Conservation (phyloP, 2,113 vertebrate genomes). For the Alethe diademata region DNA sequence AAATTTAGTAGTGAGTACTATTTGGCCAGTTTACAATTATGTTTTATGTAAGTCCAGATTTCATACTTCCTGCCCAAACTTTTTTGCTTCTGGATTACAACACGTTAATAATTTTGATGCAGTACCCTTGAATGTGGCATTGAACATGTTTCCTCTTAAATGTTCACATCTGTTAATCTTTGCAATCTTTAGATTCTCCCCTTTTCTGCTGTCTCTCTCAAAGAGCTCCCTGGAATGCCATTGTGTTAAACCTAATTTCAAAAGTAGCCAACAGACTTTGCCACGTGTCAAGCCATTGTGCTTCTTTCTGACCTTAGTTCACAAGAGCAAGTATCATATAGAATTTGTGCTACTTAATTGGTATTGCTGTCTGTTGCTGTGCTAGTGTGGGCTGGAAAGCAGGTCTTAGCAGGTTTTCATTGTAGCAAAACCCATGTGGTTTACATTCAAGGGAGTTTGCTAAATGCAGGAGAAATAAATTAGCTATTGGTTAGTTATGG, state of each 20-base stretch:
- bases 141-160: not conserved
- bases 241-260: not conserved
- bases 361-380: not conserved
- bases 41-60: not conserved
- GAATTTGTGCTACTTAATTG: not conserved
- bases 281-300: fast-evolving
- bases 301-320: not conserved
- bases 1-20: not conserved
- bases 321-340: not conserved
- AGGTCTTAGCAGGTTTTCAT: not conserved
- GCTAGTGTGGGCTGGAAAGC: not conserved
- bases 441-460: not conserved
- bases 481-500: not conserved
- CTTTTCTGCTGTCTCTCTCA: not conserved
- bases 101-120: not conserved
- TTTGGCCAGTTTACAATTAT: not conserved
- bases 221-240: not conserved
- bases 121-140: not conserved
- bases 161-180: not conserved
- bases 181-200: not conserved
- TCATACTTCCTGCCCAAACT: not conserved
- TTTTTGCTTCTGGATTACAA: not conserved
- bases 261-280: not conserved
- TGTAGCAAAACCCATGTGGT: fast-evolving
- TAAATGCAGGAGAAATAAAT: not conserved